These are phyloP conservation scores for Hiodon tergisus DNA, from an alignment of 2,113 vertebrate genomes.

Conservation along the genomic window DNA sequence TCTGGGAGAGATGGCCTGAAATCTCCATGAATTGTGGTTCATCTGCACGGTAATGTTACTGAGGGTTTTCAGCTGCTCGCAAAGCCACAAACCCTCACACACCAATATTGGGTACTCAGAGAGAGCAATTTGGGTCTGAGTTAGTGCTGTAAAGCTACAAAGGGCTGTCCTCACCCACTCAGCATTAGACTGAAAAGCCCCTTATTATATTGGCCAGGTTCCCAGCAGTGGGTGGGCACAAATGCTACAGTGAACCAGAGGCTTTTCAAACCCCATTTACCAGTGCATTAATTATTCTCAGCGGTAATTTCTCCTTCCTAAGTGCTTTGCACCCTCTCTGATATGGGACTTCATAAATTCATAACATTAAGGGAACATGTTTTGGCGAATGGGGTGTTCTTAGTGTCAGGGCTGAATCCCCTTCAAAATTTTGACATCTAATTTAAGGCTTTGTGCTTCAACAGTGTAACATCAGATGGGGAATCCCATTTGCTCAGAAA, in stretches of 20 bases:
- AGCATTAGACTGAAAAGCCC: no score
- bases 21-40: neutral
- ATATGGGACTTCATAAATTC: conserved; percentile 48
- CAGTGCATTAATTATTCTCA: conserved; percentile 60
- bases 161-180: conserved; percentile 50
- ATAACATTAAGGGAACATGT: conserved; percentile 48
- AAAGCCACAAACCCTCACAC: neutral
- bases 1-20: neutral
- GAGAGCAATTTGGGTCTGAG: conserved; percentile 52
- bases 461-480: conserved; percentile 52
- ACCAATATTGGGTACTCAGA: conserved; percentile 29
- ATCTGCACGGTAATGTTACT: neutral
- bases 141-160: conserved; percentile 51
- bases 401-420: conserved; percentile 36
- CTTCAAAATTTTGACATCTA: conserved; percentile 52
- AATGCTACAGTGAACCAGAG: conserved; percentile 54
- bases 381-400: conserved; percentile 52
- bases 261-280: conserved; percentile 56
- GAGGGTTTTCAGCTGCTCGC: neutral
- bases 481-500: conserved; percentile 37
- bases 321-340: conserved; percentile 46
- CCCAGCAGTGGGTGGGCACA: conserved; percentile 48
- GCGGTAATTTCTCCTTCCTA: conserved; percentile 32
- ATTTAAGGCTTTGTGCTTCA: conserved; percentile 51
- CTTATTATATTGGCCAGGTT: conserved; percentile 40